Percentiles rank a stretch among this genome's conserved stretches.
phyloP scores from a whole-genome alignment of 2,797 vertebrate species.

The Ctenosaura bakeri region DNA sequence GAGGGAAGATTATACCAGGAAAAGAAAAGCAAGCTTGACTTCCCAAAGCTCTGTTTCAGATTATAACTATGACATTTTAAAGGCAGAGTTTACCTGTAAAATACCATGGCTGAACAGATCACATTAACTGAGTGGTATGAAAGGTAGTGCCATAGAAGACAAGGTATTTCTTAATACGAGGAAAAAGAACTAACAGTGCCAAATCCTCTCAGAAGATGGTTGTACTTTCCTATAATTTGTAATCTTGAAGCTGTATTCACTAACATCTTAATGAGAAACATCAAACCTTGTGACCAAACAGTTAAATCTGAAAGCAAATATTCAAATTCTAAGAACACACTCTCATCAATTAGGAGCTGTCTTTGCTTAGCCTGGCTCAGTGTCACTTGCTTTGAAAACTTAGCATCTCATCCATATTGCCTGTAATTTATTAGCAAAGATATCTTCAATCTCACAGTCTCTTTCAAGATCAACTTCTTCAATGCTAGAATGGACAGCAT shows the following conservation, averaged over 20 bases:
- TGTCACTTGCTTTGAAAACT: slow-evolving; percentile 59
- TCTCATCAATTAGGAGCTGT: slow-evolving; percentile 70
- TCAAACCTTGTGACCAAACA: slow-evolving; percentile 74
- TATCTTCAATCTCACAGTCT: slow-evolving; percentile 48
- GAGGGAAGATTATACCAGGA: not conserved
- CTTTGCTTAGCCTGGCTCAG: slow-evolving; percentile 63
- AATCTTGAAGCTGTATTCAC: slow-evolving; percentile 65
- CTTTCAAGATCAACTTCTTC: slow-evolving; percentile 45
- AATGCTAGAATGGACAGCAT: slow-evolving; percentile 36
- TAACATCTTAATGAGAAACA: slow-evolving; percentile 68
- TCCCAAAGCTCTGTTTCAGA: not conserved
- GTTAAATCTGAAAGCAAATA: slow-evolving; percentile 79
- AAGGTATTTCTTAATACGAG: slow-evolving; percentile 25
- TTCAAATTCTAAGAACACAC: slow-evolving; percentile 58
- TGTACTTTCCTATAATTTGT: slow-evolving; percentile 57
- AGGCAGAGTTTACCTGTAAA: not conserved
- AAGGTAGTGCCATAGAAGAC: not conserved
- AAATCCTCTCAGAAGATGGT: slow-evolving; percentile 15
- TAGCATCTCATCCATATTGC: slow-evolving; percentile 58
- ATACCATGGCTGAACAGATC: not conserved
- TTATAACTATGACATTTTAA: not conserved
- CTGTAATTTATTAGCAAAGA: slow-evolving; percentile 48
- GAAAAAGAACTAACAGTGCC: slow-evolving; percentile 12
- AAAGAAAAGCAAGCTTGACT: not conserved
- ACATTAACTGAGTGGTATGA: not conserved